These are phyloP conservation scores for Erynnis tages DNA, from an alignment of 2,888 invertebrate species.

Conservation along the genomic window DNA sequence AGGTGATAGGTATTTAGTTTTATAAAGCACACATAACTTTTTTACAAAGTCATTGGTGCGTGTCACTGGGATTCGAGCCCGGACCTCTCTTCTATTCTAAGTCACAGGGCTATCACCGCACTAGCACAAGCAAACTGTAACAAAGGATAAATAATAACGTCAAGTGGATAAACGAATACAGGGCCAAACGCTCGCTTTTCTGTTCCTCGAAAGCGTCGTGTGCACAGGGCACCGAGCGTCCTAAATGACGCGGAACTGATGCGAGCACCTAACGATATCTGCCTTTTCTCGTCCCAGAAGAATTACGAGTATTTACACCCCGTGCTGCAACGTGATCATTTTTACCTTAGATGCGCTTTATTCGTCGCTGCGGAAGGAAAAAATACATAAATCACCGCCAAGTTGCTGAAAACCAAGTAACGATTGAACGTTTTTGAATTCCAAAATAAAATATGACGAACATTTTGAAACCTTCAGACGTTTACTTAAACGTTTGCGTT, in stretches of 20 bases:
- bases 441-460: background rate
- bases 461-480: too few relatives aligned
- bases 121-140: too few relatives aligned
- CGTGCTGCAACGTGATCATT: slow-evolving; percentile 1
- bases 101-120: too few relatives aligned
- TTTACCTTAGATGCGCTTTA: background rate
- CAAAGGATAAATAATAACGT: too few relatives aligned
- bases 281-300: slow-evolving; percentile 16
- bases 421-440: background rate
- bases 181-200: background rate
- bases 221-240: slow-evolving; percentile 8
- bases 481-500: background rate
- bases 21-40: too few relatives aligned
- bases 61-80: too few relatives aligned
- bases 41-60: too few relatives aligned
- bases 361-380: background rate
- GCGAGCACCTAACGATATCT: slow-evolving; percentile 19
- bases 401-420: too few relatives aligned
- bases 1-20: too few relatives aligned
- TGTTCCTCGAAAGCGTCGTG: background rate
- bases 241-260: slow-evolving; percentile 25
- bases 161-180: background rate
- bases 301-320: slow-evolving; percentile 20
- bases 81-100: too few relatives aligned
- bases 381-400: too few relatives aligned